Evolutionary conservation across 2,888 invertebrate genomes (phyloP), one percentile per base, ranked within the genome.

Genomic region (Thymelicus acteon): DNA sequence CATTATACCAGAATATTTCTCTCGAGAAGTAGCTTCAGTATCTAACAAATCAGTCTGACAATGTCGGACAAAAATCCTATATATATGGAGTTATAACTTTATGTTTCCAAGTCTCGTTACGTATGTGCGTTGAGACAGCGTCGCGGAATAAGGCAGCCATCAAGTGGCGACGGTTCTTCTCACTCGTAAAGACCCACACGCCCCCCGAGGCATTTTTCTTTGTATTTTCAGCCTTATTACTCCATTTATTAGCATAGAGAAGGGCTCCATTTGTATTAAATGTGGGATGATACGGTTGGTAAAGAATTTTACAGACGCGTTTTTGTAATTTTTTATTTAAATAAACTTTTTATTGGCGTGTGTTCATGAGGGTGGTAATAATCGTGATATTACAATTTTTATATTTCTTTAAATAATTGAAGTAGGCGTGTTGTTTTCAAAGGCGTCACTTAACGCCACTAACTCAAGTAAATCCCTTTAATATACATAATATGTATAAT

Each of bases 211-310:
- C 79, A 85, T 85, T 86, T 85, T 83, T 83, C 82, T 79, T 79
- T 74, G 79, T 82, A 83, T 82, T 81, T 85, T 81, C 82, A 77
- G 79, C 80, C 82, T 84, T 82, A 87, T 86, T 84, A 84, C 82
- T 79, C 77, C 81, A 79, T 82, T 82, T 82, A 80, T 80, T 80
- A 80, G 81, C 77, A 78, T 80, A 75, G 62, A 60, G 40, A 40
- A 73, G 72, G 75, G 72, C 73, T 68, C 57, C 75, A 74, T 76
- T 76, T 77, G 74, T 75, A 74, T 72, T 72, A 67, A 71, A 61
- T 71, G 66, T 71, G 72, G 65, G 40, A 61, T 52, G 52, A 68
- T 61, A 48, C 44, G 67, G 67, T 44, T 54, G 61, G 61, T 61
- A 52, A 61, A 61, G 52, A 54, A 61, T 54, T 54, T 68, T 61